Evolutionary conservation across 2,113 vertebrate genomes (phyloP), one percentile per base, ranked within the genome.

Genomic region (Scomber japonicus): DNA sequence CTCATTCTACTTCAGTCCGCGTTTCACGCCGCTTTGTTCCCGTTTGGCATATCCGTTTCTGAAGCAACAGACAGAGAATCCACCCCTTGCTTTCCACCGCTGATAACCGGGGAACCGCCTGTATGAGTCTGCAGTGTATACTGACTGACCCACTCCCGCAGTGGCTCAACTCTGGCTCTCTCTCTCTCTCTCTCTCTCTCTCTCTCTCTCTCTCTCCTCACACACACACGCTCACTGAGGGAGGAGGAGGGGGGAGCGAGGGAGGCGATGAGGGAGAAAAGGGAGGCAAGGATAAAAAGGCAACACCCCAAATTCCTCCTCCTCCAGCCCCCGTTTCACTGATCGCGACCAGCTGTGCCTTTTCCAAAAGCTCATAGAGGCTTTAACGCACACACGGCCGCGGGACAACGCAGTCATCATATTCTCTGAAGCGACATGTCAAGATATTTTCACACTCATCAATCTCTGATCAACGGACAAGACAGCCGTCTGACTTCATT

Each of bases 271-370:
- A 86, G 72, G 56, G 75, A 79, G 70, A 53, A 49, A 51, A 82
- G 86, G 85, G 75, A 92, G 71, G 81, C 71, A 88, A 64, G 87
- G 88, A 89, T 75, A 81, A 81, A 87, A 93, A 91, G 91, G 92
- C 92, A 92, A 95, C 94, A 93, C 94, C 94, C 93, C 78, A 74
- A 92, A 90, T 91, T 92, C 91, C 86, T 89, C 85, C 78, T 79
- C 85, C 74, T 88, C 82, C 84, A 4, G 16, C 78, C 78, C 79
- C 88, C 56, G 72, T 67, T 74, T 88, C 71, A 40, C 86, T 88
- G 87, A 93, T 92, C 92, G 89, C 88, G 88, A 90, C 87, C 93
- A 94, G 94, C 94, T 95, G 94, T 91, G 91, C 67, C 74, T 83
- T 78, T 88, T 61, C 80, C 69, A 82, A 81, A 82, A 48, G 59